Evolutionary conservation across 2,113 vertebrate species (phyloP).

Genomic region (Mobula birostris): DNA sequence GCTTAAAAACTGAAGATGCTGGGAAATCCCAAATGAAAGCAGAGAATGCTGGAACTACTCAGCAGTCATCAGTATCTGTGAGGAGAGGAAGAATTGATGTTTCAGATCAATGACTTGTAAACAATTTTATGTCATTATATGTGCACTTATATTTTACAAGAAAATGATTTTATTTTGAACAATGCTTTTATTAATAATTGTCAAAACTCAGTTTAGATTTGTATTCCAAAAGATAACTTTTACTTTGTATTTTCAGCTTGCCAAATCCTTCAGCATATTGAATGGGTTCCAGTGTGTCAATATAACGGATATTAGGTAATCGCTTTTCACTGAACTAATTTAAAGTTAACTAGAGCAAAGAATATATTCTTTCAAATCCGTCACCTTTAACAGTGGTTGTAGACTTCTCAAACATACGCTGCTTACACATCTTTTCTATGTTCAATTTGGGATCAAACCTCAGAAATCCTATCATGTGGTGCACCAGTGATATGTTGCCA

Average conservation of each 20-base stretch:
- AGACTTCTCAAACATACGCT: background rate
- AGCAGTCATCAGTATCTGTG: too few relatives aligned
- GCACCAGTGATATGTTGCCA: too few relatives aligned
- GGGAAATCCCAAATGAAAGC: too few relatives aligned
- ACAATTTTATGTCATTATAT: background rate
- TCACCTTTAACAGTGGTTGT: background rate
- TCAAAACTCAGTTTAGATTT: background rate
- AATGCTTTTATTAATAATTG: background rate
- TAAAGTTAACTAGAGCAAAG: background rate
- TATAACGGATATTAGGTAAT: background rate
- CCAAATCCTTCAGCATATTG: background rate
- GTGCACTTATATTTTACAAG: background rate
- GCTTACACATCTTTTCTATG: background rate
- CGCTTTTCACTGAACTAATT: background rate
- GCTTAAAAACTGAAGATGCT: too few relatives aligned
- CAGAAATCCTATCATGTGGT: too few relatives aligned
- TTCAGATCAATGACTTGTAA: background rate
- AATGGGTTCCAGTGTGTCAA: background rate
- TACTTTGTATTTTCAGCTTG: constrained; percentile 8
- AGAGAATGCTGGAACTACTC: too few relatives aligned
- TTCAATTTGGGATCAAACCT: background rate
- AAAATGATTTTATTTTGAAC: background rate
- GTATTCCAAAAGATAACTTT: background rate
- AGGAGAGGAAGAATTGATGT: too few relatives aligned
- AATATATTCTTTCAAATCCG: background rate